These are phyloP conservation scores for Elanus axillaris DNA, from an alignment of 2,113 vertebrate genomes.

Conservation along the genomic window DNA sequence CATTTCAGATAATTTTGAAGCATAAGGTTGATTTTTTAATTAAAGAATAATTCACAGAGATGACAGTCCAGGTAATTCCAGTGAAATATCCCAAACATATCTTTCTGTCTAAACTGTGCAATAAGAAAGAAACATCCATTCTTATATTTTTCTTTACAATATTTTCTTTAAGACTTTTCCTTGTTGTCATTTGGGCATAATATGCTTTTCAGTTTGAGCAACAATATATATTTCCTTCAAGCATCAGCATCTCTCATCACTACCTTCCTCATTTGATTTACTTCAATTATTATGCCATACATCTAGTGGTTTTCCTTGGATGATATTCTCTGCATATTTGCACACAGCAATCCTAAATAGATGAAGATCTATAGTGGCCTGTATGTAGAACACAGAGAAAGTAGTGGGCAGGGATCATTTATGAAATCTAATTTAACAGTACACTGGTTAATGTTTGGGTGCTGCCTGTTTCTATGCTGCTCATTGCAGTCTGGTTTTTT, in stretches of 20 bases:
- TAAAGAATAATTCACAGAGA: neutral
- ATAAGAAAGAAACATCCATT: neutral
- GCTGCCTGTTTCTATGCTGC: constrained; percentile 21
- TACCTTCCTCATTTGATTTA: constrained; percentile 13
- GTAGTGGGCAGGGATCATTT: constrained; percentile 48
- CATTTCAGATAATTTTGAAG: neutral
- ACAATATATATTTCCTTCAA: neutral
- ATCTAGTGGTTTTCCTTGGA: neutral
- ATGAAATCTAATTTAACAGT: constrained; percentile 63
- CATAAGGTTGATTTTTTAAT: neutral
- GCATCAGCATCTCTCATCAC: neutral
- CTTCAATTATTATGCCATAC: neutral
- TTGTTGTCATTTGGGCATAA: neutral
- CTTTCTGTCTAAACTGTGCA: neutral
- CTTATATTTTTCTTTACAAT: neutral
- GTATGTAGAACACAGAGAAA: constrained; percentile 7
- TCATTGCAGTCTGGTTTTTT: constrained; percentile 57
- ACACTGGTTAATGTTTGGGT: constrained; percentile 10
- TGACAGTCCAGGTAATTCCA: neutral
- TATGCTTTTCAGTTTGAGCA: neutral
- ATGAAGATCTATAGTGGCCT: neutral
- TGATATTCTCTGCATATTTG: neutral
- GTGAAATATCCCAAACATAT: neutral
- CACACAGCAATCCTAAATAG: constrained; percentile 19
- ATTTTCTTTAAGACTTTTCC: neutral